Percentiles rank a stretch among this genome's conserved stretches.
Evolutionary conservation across 53 echinoderm and acorn worm species (phyloP).

Genomic region (Henricia sp.): DNA sequence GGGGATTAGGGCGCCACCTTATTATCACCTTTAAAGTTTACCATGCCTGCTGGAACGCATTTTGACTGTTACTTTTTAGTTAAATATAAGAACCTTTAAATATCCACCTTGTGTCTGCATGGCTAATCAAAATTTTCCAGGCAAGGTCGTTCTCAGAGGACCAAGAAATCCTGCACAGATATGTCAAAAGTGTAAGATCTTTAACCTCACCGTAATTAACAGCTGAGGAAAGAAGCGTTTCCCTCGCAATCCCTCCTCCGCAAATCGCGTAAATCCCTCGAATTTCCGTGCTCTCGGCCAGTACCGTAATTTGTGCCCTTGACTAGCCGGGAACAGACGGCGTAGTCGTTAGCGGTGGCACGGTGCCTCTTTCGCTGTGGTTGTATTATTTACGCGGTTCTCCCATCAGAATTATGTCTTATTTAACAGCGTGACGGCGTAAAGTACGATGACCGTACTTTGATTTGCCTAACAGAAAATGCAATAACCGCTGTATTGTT

Average conservation of each 20-base stretch:
- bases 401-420: constrained; percentile 41
- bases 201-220: constrained; percentile 8
- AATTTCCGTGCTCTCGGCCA: constrained; percentile 25
- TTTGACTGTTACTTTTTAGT: too few species aligned
- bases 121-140: too few species aligned
- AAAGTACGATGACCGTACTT: constrained; percentile 57
- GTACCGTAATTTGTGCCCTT: constrained; percentile 19
- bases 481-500: too few species aligned
- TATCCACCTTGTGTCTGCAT: too few species aligned
- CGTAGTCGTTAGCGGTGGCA: constrained; percentile 48
- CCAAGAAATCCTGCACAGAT: constrained; percentile 15
- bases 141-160: background rate
- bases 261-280: constrained; percentile 3
- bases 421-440: background rate
- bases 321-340: constrained; percentile 55
- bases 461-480: too few species aligned
- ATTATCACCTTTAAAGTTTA: too few species aligned
- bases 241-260: background rate
- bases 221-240: constrained; percentile 42
- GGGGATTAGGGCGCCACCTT: too few species aligned
- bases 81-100: too few species aligned
- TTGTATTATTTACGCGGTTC: constrained; percentile 37
- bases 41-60: too few species aligned
- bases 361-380: constrained; percentile 33
- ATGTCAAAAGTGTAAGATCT: constrained; percentile 9